A percentile compares a stretch with the other conserved stretches of the same genome.
phyloP scores from a whole-genome alignment of 2,797 vertebrate genomes.

The Ceryle rudis region DNA sequence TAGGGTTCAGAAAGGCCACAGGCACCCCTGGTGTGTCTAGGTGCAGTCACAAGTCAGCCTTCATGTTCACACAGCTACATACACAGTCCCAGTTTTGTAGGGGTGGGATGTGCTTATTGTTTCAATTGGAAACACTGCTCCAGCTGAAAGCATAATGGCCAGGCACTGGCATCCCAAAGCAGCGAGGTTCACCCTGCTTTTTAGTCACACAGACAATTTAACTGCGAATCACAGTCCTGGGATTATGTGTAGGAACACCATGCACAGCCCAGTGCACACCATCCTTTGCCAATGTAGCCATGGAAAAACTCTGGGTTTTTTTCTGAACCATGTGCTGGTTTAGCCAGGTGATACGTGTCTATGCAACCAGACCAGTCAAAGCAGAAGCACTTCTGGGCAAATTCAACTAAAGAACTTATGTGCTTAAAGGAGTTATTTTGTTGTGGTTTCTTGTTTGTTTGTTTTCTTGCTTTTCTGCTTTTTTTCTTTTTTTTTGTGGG shows the following conservation, averaged over 20 bases:
- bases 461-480: too few relatives aligned
- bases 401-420: neutral
- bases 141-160: neutral
- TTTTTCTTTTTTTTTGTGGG: too few relatives aligned
- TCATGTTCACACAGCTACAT: neutral
- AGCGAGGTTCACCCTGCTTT: neutral
- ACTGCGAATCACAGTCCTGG: neutral
- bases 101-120: neutral
- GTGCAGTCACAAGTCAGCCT: neutral
- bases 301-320: neutral
- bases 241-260: neutral
- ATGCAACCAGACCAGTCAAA: neutral
- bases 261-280: neutral
- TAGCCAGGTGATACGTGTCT: accelerated
- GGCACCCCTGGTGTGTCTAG: neutral
- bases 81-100: too few relatives aligned
- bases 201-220: neutral
- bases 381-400: neutral
- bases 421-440: neutral
- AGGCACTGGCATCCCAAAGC: neutral
- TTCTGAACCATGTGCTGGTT: neutral
- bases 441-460: too few relatives aligned
- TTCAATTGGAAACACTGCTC: neutral
- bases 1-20: neutral
- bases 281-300: neutral